Percentiles rank a stretch among this genome's conserved stretches.
Conservation (phyloP, 2,113 vertebrate species). For the Triplophysa rosa region DNA sequence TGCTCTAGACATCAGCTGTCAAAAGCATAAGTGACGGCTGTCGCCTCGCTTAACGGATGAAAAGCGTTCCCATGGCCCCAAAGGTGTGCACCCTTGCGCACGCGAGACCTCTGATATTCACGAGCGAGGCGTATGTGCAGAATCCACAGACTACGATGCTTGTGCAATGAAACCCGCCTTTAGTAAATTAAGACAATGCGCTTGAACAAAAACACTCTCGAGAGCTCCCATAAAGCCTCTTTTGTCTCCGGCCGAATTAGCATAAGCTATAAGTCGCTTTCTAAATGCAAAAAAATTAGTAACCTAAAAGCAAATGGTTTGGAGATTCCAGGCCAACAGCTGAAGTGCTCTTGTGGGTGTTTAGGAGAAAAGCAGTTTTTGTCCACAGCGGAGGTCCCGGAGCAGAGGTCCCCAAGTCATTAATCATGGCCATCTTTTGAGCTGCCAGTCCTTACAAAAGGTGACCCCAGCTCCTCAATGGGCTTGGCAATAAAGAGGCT, state of each 20-base stretch:
- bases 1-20: slow-evolving; percentile 58
- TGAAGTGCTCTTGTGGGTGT: slow-evolving; percentile 67
- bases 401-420: slow-evolving; percentile 81
- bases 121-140: slow-evolving; percentile 65
- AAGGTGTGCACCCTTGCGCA: slow-evolving; percentile 67
- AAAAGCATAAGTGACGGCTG: slow-evolving; percentile 63
- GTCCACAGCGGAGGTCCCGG: slow-evolving; percentile 63
- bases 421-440: slow-evolving; percentile 86
- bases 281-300: slow-evolving; percentile 66
- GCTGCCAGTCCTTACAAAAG: slow-evolving; percentile 83
- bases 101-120: slow-evolving; percentile 72
- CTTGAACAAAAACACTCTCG: slow-evolving; percentile 63
- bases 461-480: slow-evolving; percentile 77
- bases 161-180: slow-evolving; percentile 52
- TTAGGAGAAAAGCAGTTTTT: slow-evolving; percentile 56
- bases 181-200: slow-evolving; percentile 76
- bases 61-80: slow-evolving; percentile 77
- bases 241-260: slow-evolving; percentile 59
- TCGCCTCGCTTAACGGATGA: slow-evolving; percentile 57
- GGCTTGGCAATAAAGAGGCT: slow-evolving; percentile 65
- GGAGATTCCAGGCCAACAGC: slow-evolving; percentile 64
- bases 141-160: slow-evolving; percentile 55
- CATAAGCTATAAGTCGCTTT: slow-evolving; percentile 62
- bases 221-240: slow-evolving; percentile 51
- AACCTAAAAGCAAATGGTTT: slow-evolving; percentile 60